Base-by-base conservation (phyloP, 2,113 vertebrate species). In the Amazona vittata region DNA sequence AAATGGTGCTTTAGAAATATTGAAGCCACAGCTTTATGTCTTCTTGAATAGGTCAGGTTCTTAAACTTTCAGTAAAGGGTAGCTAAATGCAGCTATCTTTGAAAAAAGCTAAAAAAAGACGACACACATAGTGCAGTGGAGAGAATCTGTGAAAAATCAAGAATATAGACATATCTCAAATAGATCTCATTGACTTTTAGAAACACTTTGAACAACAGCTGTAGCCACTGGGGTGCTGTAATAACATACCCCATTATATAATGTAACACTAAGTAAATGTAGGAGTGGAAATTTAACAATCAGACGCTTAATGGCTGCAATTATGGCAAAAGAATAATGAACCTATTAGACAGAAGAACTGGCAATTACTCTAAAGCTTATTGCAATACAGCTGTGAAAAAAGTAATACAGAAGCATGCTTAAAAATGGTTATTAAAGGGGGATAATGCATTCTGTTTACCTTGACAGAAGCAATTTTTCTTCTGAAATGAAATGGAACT, bases 291-390 rank as follows among this genome's bases (percentile, higher is more conserved):
- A 98, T 98, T 97, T 98, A 98, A 98, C 97, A 99, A 98, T 98
- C 98, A 98, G 98, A 98, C 98, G 43, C 98, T 98, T 98, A 98
- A 99, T 98, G 97, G 97, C 98, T 98, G 98, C 98, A 98, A 98
- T 99, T 99, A 99, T 97, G 97, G 98, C 87, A 97, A 98, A 98
- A 98, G 98, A 98, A 98, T 98, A 98, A 98, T 98, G 98, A 98
- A 98, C 97, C 98, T 98, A 98, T 98, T 98, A 98, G 98, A 96
- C 91, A 97, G 98, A 97, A 98, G 98, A 98, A 97, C 97, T 98
- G 97, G 98, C 98, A 98, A 98, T 98, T 98, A 98, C 96, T 98
- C 98, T 98, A 95, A 96, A 79, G 96, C 97, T 98, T 98, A 98
- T 98, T 98, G 98, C 97, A 98, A 98, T 98, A 98, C 98, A 98